These are phyloP conservation scores for Callyntrura guangdongensis DNA, from an alignment of 2,888 invertebrate species.

Conservation along the genomic window DNA sequence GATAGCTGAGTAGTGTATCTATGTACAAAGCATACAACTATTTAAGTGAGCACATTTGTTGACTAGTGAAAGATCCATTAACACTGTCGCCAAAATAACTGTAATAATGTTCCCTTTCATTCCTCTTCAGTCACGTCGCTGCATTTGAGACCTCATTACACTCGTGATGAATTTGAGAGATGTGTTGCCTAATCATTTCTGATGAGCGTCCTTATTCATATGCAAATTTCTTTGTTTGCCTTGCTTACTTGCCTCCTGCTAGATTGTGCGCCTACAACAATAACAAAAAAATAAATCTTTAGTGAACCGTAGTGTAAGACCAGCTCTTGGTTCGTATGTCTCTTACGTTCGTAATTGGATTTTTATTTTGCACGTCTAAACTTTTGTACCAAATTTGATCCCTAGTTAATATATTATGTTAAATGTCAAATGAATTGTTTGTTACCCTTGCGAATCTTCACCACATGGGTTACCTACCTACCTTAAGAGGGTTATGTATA, in stretches of 20 bases:
- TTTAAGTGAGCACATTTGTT: no score
- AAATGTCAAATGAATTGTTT: no score
- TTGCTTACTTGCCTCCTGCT: slow-evolving; percentile 6
- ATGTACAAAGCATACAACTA: neutral
- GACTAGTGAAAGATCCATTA: neutral
- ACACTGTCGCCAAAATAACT: slow-evolving; percentile 32
- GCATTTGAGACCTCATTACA: slow-evolving; percentile 29
- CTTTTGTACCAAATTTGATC: no score
- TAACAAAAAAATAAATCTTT: slow-evolving; percentile 1
- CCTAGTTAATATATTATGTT: no score
- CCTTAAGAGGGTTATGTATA: no score
- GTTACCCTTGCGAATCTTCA: no score
- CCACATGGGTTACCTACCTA: no score
- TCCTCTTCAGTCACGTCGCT: slow-evolving; percentile 25
- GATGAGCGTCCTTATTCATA: slow-evolving; percentile 66
- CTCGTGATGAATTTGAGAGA: slow-evolving; percentile 19
- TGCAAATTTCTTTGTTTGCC: slow-evolving; percentile 64
- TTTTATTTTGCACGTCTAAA: no score
- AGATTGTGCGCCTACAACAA: slow-evolving; percentile 23
- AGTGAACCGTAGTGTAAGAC: neutral
- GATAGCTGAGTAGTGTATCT: no score
- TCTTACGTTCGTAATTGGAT: no score
- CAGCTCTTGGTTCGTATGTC: neutral
- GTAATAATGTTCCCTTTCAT: slow-evolving; percentile 37
- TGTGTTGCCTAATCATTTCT: slow-evolving; percentile 55